phyloP scores from a whole-genome alignment of 2,888 invertebrate genomes.

The Drosophila anceps region DNA sequence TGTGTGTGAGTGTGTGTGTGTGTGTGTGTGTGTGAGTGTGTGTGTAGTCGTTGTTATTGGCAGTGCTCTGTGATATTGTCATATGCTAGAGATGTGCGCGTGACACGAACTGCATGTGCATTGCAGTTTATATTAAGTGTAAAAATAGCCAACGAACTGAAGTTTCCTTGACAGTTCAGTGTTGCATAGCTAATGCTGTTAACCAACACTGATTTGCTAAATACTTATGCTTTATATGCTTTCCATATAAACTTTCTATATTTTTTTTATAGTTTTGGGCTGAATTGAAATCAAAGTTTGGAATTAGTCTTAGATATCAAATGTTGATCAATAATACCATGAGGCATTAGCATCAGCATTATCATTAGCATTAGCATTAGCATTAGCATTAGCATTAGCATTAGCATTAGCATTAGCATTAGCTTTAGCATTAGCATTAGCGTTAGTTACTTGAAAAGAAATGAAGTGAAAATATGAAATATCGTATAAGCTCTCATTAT shows the following conservation, averaged over 20 bases:
- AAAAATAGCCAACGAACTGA: not conserved
- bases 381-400: not conserved
- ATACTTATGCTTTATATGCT: too few relatives aligned
- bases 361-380: not conserved
- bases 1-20: constrained; percentile 59
- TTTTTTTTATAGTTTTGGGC: too few relatives aligned
- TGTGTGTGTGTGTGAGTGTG: constrained; percentile 30
- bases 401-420: not conserved
- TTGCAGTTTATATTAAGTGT: not conserved
- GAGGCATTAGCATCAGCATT: not conserved
- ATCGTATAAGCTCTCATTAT: not conserved
- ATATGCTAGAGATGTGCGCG: constrained; percentile 31
- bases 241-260: too few relatives aligned
- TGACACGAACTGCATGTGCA: constrained; percentile 25
- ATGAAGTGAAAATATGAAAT: too few relatives aligned
- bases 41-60: constrained; percentile 27
- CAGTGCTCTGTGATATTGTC: constrained; percentile 19
- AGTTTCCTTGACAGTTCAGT: not conserved
- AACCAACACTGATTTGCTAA: not conserved
- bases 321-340: too few relatives aligned
- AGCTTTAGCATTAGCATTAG: not conserved
- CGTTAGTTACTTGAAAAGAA: too few relatives aligned
- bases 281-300: too few relatives aligned
- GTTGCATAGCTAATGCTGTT: not conserved
- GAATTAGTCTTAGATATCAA: not conserved